Percentiles rank a stretch among this genome's conserved stretches.
These are phyloP conservation scores for Brenthis daphne DNA, from an alignment of 2,888 invertebrate species.

Conservation along the genomic window DNA sequence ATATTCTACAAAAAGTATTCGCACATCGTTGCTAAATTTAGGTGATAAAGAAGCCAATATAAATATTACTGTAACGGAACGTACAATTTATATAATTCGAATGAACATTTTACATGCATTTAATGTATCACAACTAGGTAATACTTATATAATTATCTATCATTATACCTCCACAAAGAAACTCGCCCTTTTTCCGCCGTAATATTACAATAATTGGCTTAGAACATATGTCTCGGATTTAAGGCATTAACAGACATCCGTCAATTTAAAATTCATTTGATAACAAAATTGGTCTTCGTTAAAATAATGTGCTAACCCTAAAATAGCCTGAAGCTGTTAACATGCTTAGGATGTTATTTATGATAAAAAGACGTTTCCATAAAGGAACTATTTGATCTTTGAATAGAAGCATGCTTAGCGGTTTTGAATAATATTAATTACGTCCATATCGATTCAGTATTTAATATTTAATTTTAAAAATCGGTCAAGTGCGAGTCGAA, in stretches of 20 bases:
- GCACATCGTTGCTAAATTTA: neutral
- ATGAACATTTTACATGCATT: slow-evolving; percentile 24
- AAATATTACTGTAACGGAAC: neutral
- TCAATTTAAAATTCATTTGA: slow-evolving; percentile 68
- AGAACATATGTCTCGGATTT: slow-evolving; percentile 53
- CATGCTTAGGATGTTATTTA: neutral
- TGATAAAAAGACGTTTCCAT: neutral
- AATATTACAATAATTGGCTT: slow-evolving; percentile 60
- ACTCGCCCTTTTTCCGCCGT: slow-evolving; percentile 38
- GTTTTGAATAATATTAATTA: neutral
- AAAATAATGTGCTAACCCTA: slow-evolving; percentile 16
- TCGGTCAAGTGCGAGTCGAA: too few species aligned
- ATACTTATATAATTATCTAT: slow-evolving; percentile 34
- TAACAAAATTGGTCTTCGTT: slow-evolving; percentile 46
- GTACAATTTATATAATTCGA: slow-evolving; percentile 10
- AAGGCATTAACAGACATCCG: slow-evolving; percentile 55
- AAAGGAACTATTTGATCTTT: too few species aligned
- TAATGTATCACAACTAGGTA: slow-evolving; percentile 28
- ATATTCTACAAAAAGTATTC: too few species aligned
- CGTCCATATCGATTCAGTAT: too few species aligned
- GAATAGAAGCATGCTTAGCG: too few species aligned
- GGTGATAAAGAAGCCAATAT: neutral
- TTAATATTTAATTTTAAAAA: too few species aligned
- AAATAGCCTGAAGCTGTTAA: slow-evolving; percentile 6
- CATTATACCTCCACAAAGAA: slow-evolving; percentile 38